Evolutionary conservation across 2,888 invertebrate genomes (phyloP), one percentile per base, ranked within the genome.

Genomic region (Lasioglossum zephyrum): DNA sequence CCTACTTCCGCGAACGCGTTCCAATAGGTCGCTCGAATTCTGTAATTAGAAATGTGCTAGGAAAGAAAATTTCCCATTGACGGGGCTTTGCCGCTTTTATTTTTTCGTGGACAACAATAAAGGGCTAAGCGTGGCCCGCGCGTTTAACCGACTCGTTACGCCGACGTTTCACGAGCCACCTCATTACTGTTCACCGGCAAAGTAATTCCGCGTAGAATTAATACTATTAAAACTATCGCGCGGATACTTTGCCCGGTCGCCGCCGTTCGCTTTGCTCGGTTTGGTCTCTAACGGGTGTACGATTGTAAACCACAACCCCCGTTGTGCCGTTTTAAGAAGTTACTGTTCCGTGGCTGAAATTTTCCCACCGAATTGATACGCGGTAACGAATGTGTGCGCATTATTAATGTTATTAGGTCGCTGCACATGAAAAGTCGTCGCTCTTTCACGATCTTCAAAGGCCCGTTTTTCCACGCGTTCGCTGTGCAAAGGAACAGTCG

Each of bases 171-270:
- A 57, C 81, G 63, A 63, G 26, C 41, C 44, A 39, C 60, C 86
- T 86, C 86, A 81, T 86, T 86, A 86, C 84, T 76, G 81, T 49
- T 76, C 53, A 53, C 5, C 73, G 70, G 47, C 75, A 81, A 85
- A 86, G 80, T 78, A 86, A 76, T 74, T 76, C 53, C 75, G 49
- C 31, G 26, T 72, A n/a, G 86, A 77, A 79, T 85, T 85, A 86
- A 86, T 85, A 76, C 69, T 77, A 41, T 86, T 81, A 79, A 85
- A 86, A 79, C 81, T 81, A 85, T 86, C 81, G 70, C 63, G 57
- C 76, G 26, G 73, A 77, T 47, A 76, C 74, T 73, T 73, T 60
- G 63, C 53, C 13, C 16, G 63, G 3, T 8, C 69, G 9, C 13
- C 69, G 9, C 72, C 47, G 9, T 13, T 70, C 70, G 39, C 70